Base-by-base conservation (phyloP, 2,888 invertebrate genomes). In the Rhaphigaster nebulosa region DNA sequence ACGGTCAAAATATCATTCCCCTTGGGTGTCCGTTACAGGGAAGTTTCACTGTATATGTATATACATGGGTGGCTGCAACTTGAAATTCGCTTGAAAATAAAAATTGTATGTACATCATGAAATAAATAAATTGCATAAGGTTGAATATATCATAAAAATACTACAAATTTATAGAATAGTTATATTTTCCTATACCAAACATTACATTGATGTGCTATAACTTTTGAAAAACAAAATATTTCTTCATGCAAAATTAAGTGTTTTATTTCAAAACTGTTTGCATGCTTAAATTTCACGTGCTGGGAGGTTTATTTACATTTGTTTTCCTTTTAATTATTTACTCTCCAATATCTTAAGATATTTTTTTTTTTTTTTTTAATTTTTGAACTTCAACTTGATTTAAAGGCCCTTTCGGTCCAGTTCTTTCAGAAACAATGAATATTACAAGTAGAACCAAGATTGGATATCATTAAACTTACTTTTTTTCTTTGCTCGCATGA, bases 241-340 rank as follows among this genome's bases (percentile, higher is more conserved):
- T 45, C 45, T 84, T 12, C 84, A 84, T 84, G 84, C 84, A 38
- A 80, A 15, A 45, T 10, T 13, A 84, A 18, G 45, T 84, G 8
- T 80, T 84, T 41, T 4, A 45, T 41, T 13, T 84, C 10, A 84
- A 84, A 26, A 84, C 45, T 84, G 45, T n/a, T n/a, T 84, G 84
- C 84, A 84, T 84, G 84, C 84, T 84, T n/a, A 41, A 1, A 84
- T 84, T n/a, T 20, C 3, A 84, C 84, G 45, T 45, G 84, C 84
- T 84, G n/a, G 26, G 8, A 80, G 26, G 84, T 26, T 84, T 84
- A 84, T 84, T 84, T 45, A 84, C 84, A 84, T 45, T 41, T 84
- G 45, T 26, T 34, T 12, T 65, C 0, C n/a, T n/a, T 8, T 13
- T 26, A 29, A n/a, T 60, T 60, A 8, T 15, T 29, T 20, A 3